These are phyloP conservation scores for Prenolepis imparis DNA, from an alignment of 2,888 invertebrate species.

Conservation along the genomic window DNA sequence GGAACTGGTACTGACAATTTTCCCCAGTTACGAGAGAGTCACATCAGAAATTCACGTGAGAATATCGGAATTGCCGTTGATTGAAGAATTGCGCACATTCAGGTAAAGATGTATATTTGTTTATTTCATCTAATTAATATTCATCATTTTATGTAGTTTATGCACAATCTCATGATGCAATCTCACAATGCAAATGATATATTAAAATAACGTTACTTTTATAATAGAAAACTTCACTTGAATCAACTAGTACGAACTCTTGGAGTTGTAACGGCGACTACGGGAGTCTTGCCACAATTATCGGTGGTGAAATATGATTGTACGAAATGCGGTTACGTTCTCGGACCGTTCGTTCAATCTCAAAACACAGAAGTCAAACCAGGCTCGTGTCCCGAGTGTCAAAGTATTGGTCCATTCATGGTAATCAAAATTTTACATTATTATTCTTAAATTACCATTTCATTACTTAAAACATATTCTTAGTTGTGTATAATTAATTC, in stretches of 20 bases:
- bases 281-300: constrained; percentile 97
- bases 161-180: not conserved
- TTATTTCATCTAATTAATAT: not conserved
- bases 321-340: constrained; percentile 96
- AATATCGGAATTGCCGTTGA: constrained; percentile 97
- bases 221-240: constrained; percentile 91
- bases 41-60: constrained; percentile 97
- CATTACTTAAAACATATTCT: not conserved
- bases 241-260: constrained; percentile 97
- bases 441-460: constrained; percentile 32
- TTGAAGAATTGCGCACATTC: constrained; percentile 98
- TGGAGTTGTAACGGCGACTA: constrained; percentile 98
- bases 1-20: constrained; percentile 96
- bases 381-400: constrained; percentile 99
- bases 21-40: constrained; percentile 98
- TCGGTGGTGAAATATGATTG: constrained; percentile 99
- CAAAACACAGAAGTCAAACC: constrained; percentile 98
- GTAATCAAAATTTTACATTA: constrained; percentile 85
- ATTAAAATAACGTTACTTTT: constrained; percentile 23
- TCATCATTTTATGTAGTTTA: not conserved
- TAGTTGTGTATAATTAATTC: not conserved
- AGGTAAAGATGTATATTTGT: constrained; percentile 86
- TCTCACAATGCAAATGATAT: not conserved
- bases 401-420: constrained; percentile 97
- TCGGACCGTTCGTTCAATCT: constrained; percentile 98